Conservation (phyloP, 2,797 vertebrate species). For the Atherinosoma microstoma region DNA sequence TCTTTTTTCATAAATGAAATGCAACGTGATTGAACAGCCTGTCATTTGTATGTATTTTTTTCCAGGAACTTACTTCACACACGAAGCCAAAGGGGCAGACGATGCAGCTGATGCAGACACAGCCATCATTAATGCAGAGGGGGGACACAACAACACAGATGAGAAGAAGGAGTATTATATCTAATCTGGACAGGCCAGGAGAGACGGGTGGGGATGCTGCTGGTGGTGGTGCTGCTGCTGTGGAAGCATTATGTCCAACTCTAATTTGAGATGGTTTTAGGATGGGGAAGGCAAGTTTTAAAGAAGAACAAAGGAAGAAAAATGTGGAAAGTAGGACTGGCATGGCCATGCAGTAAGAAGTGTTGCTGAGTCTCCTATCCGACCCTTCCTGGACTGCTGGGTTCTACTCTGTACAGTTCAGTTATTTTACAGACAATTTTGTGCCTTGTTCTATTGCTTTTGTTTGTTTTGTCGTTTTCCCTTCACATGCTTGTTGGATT, state of each 20-base stretch:
- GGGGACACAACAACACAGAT: slow-evolving; percentile 98
- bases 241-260: slow-evolving; percentile 74
- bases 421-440: slow-evolving; percentile 98
- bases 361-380: slow-evolving; percentile 88
- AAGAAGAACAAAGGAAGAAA: slow-evolving; percentile 51
- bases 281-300: slow-evolving; percentile 58
- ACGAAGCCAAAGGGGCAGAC: slow-evolving; percentile 99
- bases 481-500: slow-evolving; percentile 69
- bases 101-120: slow-evolving; percentile 99
- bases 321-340: slow-evolving; percentile 68
- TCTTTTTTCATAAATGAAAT: slow-evolving; percentile 27
- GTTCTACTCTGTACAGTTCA: slow-evolving; percentile 92
- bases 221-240: slow-evolving; percentile 50
- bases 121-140: slow-evolving; percentile 99
- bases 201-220: slow-evolving; percentile 66
- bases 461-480: slow-evolving; percentile 64
- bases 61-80: slow-evolving; percentile 99
- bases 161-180: slow-evolving; percentile 99
- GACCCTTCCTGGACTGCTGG: slow-evolving; percentile 88
- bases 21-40: slow-evolving; percentile 30
- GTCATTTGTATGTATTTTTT: slow-evolving; percentile 24
- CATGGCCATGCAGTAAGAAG: slow-evolving; percentile 78
- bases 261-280: slow-evolving; percentile 80
- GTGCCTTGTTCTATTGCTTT: slow-evolving; percentile 98
- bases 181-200: slow-evolving; percentile 83